These are phyloP conservation scores for Rhagoletis pomonella DNA, from an alignment of 1,140 invertebrate species.

Conservation along the genomic window DNA sequence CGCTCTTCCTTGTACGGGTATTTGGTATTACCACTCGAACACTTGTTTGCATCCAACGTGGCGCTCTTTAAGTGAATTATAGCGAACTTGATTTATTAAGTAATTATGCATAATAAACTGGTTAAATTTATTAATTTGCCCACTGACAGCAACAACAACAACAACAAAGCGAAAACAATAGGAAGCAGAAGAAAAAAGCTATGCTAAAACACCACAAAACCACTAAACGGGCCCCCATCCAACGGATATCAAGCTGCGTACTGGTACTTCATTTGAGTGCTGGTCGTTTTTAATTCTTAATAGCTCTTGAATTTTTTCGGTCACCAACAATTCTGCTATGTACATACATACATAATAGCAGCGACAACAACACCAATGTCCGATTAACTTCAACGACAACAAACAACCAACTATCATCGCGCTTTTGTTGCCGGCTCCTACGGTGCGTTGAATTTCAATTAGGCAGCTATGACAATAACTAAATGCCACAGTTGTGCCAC, in stretches of 20 bases:
- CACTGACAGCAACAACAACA: constrained; percentile 46
- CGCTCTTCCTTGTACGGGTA: not conserved
- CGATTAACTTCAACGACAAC: not conserved
- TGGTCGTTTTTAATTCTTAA: not conserved
- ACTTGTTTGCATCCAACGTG: not conserved
- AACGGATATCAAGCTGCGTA: not conserved
- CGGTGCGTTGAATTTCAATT: constrained; percentile 33
- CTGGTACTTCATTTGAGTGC: not conserved
- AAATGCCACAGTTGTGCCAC: constrained; percentile 37
- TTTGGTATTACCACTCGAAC: not conserved
- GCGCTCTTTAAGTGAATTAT: not conserved
- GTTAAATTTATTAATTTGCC: constrained; percentile 31
- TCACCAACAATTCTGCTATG: not conserved
- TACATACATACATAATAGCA: not conserved
- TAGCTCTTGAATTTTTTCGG: constrained; percentile 10
- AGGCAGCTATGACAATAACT: constrained; percentile 38
- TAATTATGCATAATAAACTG: constrained; percentile 48
- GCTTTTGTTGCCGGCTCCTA: not conserved
- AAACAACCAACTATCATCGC: not conserved
- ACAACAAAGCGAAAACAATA: not conserved
- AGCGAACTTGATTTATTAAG: constrained; percentile 41
- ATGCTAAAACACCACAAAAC: not conserved
- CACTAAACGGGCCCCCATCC: not conserved
- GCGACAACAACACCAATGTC: not conserved
- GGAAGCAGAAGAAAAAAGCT: not conserved